Percentiles rank a stretch among this genome's conserved stretches.
Evolutionary conservation across 2,113 vertebrate genomes (phyloP).

Genomic region (Cardinalis cardinalis): DNA sequence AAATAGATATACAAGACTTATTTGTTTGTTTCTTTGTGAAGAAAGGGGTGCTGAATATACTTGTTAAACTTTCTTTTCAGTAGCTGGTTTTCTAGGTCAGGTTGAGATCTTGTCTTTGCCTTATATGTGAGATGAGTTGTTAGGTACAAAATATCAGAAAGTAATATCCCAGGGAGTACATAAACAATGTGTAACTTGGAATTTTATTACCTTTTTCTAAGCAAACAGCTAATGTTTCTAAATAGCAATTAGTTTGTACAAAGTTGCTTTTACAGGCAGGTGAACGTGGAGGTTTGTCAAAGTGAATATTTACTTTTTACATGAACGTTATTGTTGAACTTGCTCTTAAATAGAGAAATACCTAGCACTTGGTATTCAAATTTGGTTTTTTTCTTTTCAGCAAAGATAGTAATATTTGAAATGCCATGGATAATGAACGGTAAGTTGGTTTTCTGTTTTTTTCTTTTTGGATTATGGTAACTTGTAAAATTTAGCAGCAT

Average conservation of each 20-base stretch:
- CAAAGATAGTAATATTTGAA: conserved; percentile 96
- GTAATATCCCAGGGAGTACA: not conserved
- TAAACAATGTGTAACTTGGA: not conserved
- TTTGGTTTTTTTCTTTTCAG: conserved; percentile 70
- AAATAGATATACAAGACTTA: not conserved
- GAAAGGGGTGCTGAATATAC: not conserved
- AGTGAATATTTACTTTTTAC: not conserved
- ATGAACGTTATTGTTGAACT: fast-evolving
- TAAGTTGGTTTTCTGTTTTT: conserved; percentile 60
- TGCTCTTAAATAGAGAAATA: not conserved
- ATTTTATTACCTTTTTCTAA: not conserved
- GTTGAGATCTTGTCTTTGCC: not conserved
- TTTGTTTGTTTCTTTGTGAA: not conserved
- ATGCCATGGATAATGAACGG: conserved; percentile 99
- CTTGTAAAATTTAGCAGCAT: not conserved
- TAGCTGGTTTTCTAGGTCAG: not conserved
- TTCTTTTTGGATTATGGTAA: not conserved
- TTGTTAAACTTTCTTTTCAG: not conserved
- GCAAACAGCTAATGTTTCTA: not conserved
- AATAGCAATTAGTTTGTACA: not conserved
- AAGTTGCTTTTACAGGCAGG: not conserved
- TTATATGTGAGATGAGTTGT: not conserved
- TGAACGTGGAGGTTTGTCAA: not conserved
- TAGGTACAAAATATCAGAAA: not conserved
- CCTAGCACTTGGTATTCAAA: not conserved